Base-by-base conservation (phyloP, 2,797 vertebrate genomes). In the Sebastes cheni region DNA sequence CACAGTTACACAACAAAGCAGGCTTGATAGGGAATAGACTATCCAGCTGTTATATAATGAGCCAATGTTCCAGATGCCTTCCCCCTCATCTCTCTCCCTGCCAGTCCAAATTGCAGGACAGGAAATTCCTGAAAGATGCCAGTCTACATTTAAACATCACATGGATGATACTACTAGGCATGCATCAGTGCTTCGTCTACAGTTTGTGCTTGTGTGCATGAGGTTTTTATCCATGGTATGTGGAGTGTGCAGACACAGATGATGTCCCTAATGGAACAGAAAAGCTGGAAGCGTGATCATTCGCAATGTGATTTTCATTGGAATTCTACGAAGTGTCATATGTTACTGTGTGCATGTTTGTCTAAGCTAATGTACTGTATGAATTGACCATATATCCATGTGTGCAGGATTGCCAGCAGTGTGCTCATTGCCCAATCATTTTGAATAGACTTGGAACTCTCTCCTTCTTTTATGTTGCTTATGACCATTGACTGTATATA, bases 121-220 rank as follows among this genome's bases (percentile, higher is more conserved):
- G 65, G 27, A 69, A 79, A 73, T 78, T 86, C 72, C 72, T 62
- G 61, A 80, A 77, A 77, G 56, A 75, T 61, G 68, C 56, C 32
- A 56, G 29, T 68, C 14, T 66, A 22, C 71, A 80, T 79, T 81
- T 66, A 61, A 71, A 72, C 22, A 67, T 65, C 29, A 61, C 27
- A 68, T 52, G 16, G 54, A 67, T 82, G 52, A 79, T 54, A 68
- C 54, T 34, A 62, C 23, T 8, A 25, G 62, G 20, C 72, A 70
- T 52, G 23, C 66, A 34, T 68, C 65, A 50, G 12, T 77, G 69
- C 18, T 54, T 64, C 16, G 18, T 70, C 27, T 32, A 18, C 42
- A 46, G 11, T 64, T 22, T 72, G 23, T 65, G 9, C 65, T 5
- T 59, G 4, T 67, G 23, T 67, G 20, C 25, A 50, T 16, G 9